These are phyloP conservation scores for pig (Sus scrofa) DNA, from an alignment of 2,113 vertebrate species.

Conservation along the genomic window DNA sequence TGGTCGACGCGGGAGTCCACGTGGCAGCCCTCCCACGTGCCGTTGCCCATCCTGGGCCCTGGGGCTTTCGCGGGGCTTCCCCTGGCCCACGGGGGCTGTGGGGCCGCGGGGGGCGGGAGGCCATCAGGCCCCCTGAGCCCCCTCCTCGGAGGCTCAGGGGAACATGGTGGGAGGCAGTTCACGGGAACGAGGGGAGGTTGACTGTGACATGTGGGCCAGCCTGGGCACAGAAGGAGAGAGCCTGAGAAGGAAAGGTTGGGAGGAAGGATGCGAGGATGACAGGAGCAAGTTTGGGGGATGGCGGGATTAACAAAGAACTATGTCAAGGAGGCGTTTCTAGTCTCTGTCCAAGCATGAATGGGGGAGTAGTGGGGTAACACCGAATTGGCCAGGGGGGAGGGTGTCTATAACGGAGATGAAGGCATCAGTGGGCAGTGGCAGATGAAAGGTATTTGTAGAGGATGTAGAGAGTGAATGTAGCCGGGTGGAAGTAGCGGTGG, in stretches of 20 bases:
- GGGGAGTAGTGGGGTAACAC: background rate
- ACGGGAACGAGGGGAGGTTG: background rate
- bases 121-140: constrained; percentile 85
- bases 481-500: too few species aligned
- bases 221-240: background rate
- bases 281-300: background rate
- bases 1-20: constrained; percentile 95
- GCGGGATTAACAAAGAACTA: background rate
- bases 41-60: constrained; percentile 91
- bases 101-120: constrained; percentile 67
- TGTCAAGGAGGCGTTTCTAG: background rate
- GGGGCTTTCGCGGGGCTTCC: background rate
- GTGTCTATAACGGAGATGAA: background rate
- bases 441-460: background rate
- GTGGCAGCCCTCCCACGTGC: constrained; percentile 89
- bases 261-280: background rate
- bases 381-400: background rate
- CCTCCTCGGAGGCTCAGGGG: constrained; percentile 81
- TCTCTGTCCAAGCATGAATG: background rate
- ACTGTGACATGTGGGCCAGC: background rate
- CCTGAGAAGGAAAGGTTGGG: background rate
- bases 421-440: background rate
- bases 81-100: constrained; percentile 69
- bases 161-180: constrained; percentile 55
- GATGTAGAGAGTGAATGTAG: background rate